phyloP scores from a whole-genome alignment of 2,113 vertebrate genomes.

The Tautogolabrus adspersus region DNA sequence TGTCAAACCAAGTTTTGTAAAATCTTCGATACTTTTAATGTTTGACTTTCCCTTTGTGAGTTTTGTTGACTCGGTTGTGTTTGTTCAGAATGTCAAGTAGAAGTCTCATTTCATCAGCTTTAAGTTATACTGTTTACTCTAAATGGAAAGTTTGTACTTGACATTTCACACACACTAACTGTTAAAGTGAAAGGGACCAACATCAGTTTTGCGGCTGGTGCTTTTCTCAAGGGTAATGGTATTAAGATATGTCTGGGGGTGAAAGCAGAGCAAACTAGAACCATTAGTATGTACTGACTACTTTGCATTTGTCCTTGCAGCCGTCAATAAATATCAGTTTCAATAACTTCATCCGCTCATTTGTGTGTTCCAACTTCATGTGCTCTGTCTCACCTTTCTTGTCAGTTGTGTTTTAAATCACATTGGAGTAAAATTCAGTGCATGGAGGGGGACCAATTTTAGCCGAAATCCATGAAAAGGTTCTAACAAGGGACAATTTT shows the following conservation, averaged over 20 bases:
- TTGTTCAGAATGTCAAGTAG: not conserved
- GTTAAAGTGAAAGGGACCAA: not conserved
- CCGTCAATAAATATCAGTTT: slow-evolving; percentile 59
- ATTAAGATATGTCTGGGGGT: not conserved
- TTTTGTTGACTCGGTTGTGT: not conserved
- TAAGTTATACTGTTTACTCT: not conserved
- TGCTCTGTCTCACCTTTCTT: slow-evolving; percentile 6
- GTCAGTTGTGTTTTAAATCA: not conserved
- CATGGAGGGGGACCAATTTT: not conserved
- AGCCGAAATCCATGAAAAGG: not conserved
- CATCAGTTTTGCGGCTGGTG: not conserved
- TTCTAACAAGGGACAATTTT: not conserved
- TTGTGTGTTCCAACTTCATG: not conserved
- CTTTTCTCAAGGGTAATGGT: not conserved
- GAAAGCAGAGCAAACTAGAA: not conserved
- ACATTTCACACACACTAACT: not conserved
- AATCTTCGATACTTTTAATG: not conserved
- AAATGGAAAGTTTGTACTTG: not conserved
- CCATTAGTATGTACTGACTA: not conserved
- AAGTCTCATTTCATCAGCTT: not conserved
- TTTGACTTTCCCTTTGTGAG: not conserved
- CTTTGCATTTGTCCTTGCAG: slow-evolving; percentile 25
- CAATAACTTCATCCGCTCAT: slow-evolving; percentile 10
- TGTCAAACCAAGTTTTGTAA: not conserved
- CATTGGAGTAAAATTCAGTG: not conserved